Conservation (phyloP, 2,113 vertebrate genomes). For the Microtus ochrogaster region DNA sequence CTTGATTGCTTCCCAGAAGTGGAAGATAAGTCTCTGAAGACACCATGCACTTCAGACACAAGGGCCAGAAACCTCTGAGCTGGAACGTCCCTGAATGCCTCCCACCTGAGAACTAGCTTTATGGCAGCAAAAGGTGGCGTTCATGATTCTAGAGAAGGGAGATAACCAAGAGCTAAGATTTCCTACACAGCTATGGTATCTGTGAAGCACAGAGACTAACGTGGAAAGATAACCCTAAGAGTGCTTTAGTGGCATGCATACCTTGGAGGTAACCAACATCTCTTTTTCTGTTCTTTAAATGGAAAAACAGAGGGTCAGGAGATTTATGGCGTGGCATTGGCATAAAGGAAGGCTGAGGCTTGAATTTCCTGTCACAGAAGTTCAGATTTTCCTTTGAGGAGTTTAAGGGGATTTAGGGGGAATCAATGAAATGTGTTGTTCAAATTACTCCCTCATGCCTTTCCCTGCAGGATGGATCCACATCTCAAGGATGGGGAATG, state of each 20-base stretch:
- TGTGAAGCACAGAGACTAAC: neutral
- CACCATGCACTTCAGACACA: neutral
- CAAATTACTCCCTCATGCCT: neutral
- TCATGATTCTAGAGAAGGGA: neutral
- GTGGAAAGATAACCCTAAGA: neutral
- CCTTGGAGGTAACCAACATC: neutral
- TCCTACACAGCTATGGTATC: neutral
- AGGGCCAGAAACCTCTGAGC: neutral
- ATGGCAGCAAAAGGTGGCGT: neutral
- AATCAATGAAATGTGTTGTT: neutral
- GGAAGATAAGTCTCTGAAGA: neutral
- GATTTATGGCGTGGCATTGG: fast-evolving
- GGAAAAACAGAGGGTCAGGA: neutral
- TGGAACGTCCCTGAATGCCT: neutral
- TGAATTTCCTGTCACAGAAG: too few species aligned
- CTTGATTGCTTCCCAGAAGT: neutral
- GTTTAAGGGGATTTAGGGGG: fast-evolving
- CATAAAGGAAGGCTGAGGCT: too few species aligned
- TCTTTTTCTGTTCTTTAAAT: neutral
- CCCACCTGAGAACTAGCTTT: neutral
- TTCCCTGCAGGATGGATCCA: neutral
- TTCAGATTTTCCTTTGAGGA: fast-evolving
- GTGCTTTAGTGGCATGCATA: neutral
- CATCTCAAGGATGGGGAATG: neutral
- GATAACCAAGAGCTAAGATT: neutral